Conservation (phyloP, 2,113 vertebrate genomes). For the Pomatorhinus ruficollis region DNA sequence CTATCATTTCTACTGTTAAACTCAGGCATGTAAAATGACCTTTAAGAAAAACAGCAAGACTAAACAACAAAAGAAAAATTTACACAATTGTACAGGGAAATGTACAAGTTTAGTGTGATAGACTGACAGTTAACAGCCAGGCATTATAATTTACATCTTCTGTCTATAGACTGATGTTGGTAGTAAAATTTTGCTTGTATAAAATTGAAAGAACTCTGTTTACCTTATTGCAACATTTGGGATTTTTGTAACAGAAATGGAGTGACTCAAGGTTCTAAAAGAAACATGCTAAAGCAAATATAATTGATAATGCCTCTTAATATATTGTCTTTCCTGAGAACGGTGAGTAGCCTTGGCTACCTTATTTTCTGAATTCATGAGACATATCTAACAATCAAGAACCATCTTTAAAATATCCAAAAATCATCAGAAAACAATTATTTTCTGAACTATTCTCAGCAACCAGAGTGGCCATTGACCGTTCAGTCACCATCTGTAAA, state of each 20-base stretch:
- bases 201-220: neutral
- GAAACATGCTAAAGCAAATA: neutral
- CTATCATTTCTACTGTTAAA: neutral
- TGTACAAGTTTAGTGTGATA: neutral
- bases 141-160: slow-evolving; percentile 11
- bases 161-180: neutral
- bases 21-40: neutral
- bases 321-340: neutral
- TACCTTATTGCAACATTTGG: neutral
- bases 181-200: neutral
- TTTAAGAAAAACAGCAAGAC: neutral
- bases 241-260: neutral
- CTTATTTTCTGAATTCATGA: neutral
- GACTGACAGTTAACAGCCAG: neutral
- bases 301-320: neutral
- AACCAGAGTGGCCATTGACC: neutral
- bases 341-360: neutral
- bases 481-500: neutral
- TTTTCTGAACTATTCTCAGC: neutral
- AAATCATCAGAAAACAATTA: neutral
- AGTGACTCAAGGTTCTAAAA: slow-evolving; percentile 1
- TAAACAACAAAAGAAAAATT: neutral
- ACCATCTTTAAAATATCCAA: neutral
- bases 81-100: neutral
- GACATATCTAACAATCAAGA: neutral